Evolutionary conservation across 2,113 vertebrate species (phyloP).

Genomic region (Aviceda subcristata): DNA sequence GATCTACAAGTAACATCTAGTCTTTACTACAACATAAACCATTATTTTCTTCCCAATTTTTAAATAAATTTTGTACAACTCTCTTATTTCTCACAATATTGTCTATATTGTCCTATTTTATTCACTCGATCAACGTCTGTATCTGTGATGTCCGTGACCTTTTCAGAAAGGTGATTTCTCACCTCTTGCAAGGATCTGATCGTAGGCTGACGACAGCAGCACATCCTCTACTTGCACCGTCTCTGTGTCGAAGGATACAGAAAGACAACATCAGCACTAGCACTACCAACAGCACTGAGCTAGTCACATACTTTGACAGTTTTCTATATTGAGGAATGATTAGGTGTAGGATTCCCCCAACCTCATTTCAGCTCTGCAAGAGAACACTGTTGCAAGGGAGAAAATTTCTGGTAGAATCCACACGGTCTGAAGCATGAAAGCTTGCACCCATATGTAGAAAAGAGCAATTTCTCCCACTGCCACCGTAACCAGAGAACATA

Average conservation of each 20-base stretch:
- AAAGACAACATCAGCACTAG: neutral
- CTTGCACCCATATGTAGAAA: neutral
- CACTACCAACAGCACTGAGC: neutral
- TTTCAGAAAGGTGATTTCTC: neutral
- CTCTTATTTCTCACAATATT: neutral
- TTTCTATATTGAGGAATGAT: neutral
- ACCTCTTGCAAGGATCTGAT: slow-evolving; percentile 30
- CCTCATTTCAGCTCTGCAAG: neutral
- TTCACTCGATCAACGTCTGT: neutral
- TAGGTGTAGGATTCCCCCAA: neutral
- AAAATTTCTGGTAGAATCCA: neutral
- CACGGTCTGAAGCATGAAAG: neutral
- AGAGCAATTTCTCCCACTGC: neutral
- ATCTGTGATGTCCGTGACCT: neutral
- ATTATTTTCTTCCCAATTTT: neutral
- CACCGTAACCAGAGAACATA: neutral
- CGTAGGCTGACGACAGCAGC: slow-evolving; percentile 9
- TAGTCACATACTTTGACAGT: neutral
- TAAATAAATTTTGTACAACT: neutral
- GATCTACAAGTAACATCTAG: neutral
- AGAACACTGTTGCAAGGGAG: neutral
- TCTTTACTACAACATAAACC: neutral
- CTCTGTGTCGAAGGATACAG: neutral
- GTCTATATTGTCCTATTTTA: neutral
- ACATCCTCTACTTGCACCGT: neutral